Conservation (phyloP, 2,888 invertebrate genomes). For the Phortica magna region DNA sequence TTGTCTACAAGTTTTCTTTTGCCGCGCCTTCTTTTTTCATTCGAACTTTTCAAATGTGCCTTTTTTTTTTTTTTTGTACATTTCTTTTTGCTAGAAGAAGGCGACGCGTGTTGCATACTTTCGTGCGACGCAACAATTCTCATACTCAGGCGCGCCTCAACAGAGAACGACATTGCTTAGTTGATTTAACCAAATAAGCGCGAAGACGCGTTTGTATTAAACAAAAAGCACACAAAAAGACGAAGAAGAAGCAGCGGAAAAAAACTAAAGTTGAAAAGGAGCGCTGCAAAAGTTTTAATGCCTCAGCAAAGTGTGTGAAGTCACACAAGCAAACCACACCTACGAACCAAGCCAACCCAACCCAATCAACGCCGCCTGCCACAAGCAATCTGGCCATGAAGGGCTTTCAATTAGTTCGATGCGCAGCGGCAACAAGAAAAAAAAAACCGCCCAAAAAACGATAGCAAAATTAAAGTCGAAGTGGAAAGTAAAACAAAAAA, state of each 20-base stretch:
- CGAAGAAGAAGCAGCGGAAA: constrained; percentile 6
- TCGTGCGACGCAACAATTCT: constrained; percentile 16
- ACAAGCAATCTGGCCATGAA: constrained; percentile 58
- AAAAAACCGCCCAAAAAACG: constrained; percentile 35
- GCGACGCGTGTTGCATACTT: constrained; percentile 21
- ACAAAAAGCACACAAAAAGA: constrained; percentile 43
- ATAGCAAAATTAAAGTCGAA: constrained; percentile 47
- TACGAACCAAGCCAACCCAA: too few species aligned
- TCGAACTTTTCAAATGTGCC: not conserved
- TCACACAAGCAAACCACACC: too few species aligned
- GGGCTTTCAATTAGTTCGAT: constrained; percentile 67
- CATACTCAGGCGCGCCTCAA: not conserved
- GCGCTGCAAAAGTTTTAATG: constrained; percentile 48
- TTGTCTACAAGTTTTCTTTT: constrained; percentile 13
- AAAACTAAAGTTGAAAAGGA: constrained; percentile 43
- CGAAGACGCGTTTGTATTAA: constrained; percentile 25
- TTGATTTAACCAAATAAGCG: constrained; percentile 44
- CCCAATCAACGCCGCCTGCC: too few species aligned
- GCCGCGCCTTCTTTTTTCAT: not conserved
- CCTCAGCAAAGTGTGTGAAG: constrained; percentile 29
- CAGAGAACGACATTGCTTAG: not conserved
- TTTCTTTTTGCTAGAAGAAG: not conserved
- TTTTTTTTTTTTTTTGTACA: not conserved
- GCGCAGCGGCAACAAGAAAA: constrained; percentile 41
- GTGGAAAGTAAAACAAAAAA: not conserved